Evolutionary conservation across 1,140 invertebrate species (phyloP).

Genomic region (Helicorthomorpha holstii): DNA sequence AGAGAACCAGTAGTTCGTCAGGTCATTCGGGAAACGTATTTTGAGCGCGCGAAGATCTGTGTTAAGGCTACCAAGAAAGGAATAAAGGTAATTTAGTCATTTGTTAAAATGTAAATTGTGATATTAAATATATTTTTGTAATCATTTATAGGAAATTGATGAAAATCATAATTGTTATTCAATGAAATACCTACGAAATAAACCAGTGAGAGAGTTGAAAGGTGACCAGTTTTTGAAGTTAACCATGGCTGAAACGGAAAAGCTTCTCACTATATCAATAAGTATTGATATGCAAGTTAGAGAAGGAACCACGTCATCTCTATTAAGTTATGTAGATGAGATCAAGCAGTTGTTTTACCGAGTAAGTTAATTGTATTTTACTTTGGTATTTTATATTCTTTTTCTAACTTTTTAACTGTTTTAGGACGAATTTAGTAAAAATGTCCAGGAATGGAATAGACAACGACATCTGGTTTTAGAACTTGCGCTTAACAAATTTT

Average conservation of each 20-base stretch:
- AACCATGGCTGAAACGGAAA: slow-evolving; percentile 68
- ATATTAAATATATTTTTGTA: slow-evolving; percentile 2
- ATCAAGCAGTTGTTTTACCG: slow-evolving; percentile 75
- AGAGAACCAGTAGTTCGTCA: slow-evolving; percentile 76
- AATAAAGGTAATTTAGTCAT: slow-evolving; percentile 37
- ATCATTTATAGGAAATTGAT: slow-evolving; percentile 48
- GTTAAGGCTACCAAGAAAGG: slow-evolving; percentile 78
- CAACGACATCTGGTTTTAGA: slow-evolving; percentile 72
- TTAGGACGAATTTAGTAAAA: slow-evolving; percentile 87
- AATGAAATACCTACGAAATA: slow-evolving; percentile 89
- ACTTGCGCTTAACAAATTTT: slow-evolving; percentile 65
- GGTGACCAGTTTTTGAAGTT: slow-evolving; percentile 82
- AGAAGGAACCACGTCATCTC: slow-evolving; percentile 27
- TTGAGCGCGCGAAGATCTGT: slow-evolving; percentile 68
- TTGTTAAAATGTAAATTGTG: not conserved
- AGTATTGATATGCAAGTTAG: slow-evolving; percentile 61
- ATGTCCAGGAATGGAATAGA: slow-evolving; percentile 92
- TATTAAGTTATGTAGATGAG: slow-evolving; percentile 65
- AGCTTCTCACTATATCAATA: slow-evolving; percentile 52
- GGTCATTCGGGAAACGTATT: slow-evolving; percentile 73
- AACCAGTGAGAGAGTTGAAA: slow-evolving; percentile 75
- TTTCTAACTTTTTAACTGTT: slow-evolving; percentile 8
- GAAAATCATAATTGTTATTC: slow-evolving; percentile 74
- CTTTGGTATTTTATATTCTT: not conserved
- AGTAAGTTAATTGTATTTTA: slow-evolving; percentile 32